phyloP scores from a whole-genome alignment of 2,888 invertebrate genomes.

The Ganaspis brasiliensis region DNA sequence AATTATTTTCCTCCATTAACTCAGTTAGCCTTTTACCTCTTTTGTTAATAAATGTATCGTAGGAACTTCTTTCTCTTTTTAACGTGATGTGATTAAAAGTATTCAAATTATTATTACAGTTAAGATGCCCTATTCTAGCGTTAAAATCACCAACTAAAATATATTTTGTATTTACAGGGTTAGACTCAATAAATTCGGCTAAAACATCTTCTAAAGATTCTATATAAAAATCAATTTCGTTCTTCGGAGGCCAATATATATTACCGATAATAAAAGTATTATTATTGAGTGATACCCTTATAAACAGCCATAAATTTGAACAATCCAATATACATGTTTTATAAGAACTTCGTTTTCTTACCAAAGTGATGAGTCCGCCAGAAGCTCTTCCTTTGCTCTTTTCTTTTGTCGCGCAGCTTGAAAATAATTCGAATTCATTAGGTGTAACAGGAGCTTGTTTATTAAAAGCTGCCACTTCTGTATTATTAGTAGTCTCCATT shows the following conservation, averaged over 20 bases:
- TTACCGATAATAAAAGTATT: not conserved
- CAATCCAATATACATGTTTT: not conserved
- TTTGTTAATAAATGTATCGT: not conserved
- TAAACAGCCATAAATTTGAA: not conserved
- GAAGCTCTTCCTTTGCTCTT: not conserved
- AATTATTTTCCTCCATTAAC: not conserved
- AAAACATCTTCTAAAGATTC: not conserved
- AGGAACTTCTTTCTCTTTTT: not conserved
- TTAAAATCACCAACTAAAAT: not conserved
- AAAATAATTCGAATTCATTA: not conserved
- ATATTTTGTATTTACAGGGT: not conserved
- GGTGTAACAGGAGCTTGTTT: not conserved
- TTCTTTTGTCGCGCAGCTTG: not conserved
- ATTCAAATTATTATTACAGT: not conserved
- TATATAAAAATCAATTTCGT: not conserved
- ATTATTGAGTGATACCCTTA: not conserved
- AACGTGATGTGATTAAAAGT: not conserved
- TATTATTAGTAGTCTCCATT: not conserved
- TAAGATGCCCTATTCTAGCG: not conserved
- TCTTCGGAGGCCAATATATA: not conserved
- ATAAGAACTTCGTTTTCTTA: not conserved
- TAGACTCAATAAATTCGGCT: not conserved
- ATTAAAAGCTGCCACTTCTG: not conserved
- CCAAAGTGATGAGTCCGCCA: not conserved
- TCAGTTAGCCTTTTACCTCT: not conserved